Evolutionary conservation across 2,888 invertebrate genomes (phyloP).

Genomic region (Erebia palarica): DNA sequence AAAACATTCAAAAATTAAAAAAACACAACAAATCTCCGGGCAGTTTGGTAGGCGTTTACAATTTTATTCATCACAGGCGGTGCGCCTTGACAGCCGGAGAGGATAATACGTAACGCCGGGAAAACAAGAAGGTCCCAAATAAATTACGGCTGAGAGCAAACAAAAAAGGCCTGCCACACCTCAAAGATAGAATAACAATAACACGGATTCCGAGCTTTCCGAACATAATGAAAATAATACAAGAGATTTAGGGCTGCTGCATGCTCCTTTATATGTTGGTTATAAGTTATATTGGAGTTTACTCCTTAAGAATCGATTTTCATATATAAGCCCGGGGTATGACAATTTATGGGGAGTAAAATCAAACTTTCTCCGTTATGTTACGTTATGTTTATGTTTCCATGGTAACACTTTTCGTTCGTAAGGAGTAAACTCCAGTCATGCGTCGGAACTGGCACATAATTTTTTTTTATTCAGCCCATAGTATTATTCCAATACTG

Average conservation of each 20-base stretch:
- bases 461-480: too few relatives aligned
- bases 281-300: too few relatives aligned
- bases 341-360: too few relatives aligned
- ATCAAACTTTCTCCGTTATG: too few relatives aligned
- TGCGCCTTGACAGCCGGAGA: conserved; percentile 54
- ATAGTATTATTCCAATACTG: too few relatives aligned
- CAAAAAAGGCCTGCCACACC: conserved; percentile 64
- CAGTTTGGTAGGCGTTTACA: conserved; percentile 52
- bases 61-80: conserved; percentile 55
- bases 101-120: conserved; percentile 58
- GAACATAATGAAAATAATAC: conserved; percentile 62
- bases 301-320: too few relatives aligned
- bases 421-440: too few relatives aligned
- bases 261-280: too few relatives aligned
- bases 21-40: conserved; percentile 30
- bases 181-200: conserved; percentile 73
- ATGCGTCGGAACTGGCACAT: too few relatives aligned
- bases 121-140: conserved; percentile 62
- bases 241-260: conserved; percentile 41
- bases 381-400: too few relatives aligned
- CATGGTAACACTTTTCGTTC: too few relatives aligned
- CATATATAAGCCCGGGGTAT: too few relatives aligned
- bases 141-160: conserved; percentile 61
- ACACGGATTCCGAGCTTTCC: conserved; percentile 55
- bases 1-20: conserved; percentile 17